Base-by-base conservation (phyloP, 2,888 invertebrate species). In the Galerucella pusilla region DNA sequence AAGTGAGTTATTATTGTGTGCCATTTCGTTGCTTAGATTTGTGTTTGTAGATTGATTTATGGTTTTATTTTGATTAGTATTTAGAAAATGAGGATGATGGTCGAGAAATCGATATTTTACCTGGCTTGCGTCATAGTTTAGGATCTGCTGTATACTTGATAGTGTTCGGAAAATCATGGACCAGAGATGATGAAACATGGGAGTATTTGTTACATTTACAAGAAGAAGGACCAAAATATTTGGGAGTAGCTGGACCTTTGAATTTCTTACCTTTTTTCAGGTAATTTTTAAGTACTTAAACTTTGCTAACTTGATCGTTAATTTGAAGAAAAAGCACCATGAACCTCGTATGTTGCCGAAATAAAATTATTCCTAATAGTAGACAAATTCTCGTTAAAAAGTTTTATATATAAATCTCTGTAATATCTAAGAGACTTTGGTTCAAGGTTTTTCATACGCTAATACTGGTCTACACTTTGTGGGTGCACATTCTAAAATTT, bases 171-270 rank as follows among this genome's bases (percentile, higher is more conserved):
- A 90, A 90, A 81, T 91, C 91, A 80, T 96, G 92, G 86, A 88
- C 90, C 2, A 89, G 91, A 68, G 89, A 93, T 73, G 94, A 96
- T 84, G 89, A 90, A 83, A 92, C 92, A 7, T 97, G 96, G 95
- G 88, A 88, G 73, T 94, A 94, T 91, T 88, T 96, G 73, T 91
- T 94, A 82, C 88, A 92, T 80, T 88, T 95, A 68, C 95, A 96
- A 86, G 95, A 96, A 84, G 94, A 95, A 85, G 96, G 96, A 0
- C 92, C 94, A 67, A 93, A 94, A 84, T 91, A 93, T 82, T 93
- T 97, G 84, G 95, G 96, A 0, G 91, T 97, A 2, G 93, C 96
- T 0, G 96, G 94, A 2, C 91, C 93, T 12, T 90, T 96, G 2
- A 97, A 97, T 86, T 97, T 96, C 87, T 88, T 97, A 78, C 96